Conservation (phyloP, 2,113 vertebrate genomes). For the Hydrolagus affinis region DNA sequence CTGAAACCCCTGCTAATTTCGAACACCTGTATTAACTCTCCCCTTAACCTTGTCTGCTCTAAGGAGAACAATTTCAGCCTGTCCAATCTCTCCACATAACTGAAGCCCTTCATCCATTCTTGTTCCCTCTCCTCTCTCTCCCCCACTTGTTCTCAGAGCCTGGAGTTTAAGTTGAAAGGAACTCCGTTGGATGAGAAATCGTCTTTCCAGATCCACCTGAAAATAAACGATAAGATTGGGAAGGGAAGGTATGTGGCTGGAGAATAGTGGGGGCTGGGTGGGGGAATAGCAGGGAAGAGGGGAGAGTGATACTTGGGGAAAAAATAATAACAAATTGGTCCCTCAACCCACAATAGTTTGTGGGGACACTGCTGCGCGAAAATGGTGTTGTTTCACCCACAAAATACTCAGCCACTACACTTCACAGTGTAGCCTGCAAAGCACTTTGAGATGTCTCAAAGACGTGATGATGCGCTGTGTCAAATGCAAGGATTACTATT, state of each 20-base stretch:
- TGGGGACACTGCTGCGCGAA: no score
- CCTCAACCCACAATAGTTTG: no score
- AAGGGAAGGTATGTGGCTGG: constrained; percentile 3
- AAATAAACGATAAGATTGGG: not conserved
- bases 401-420: no score
- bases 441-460: not conserved
- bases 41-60: not conserved
- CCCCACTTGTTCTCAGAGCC: not conserved
- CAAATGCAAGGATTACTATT: not conserved
- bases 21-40: not conserved
- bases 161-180: constrained; percentile 16
- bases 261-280: not conserved
- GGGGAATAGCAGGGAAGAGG: not conserved
- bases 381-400: no score
- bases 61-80: not conserved
- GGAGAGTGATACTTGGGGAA: no score
- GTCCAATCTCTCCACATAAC: no score
- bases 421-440: no score
- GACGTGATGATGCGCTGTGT: no score
- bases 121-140: not conserved
- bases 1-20: not conserved
- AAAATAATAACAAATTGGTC: no score
- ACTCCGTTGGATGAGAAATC: not conserved
- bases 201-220: constrained; percentile 15
- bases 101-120: no score